Evolutionary conservation across 2,888 invertebrate species (phyloP).

Genomic region (Drosophila borealis): DNA sequence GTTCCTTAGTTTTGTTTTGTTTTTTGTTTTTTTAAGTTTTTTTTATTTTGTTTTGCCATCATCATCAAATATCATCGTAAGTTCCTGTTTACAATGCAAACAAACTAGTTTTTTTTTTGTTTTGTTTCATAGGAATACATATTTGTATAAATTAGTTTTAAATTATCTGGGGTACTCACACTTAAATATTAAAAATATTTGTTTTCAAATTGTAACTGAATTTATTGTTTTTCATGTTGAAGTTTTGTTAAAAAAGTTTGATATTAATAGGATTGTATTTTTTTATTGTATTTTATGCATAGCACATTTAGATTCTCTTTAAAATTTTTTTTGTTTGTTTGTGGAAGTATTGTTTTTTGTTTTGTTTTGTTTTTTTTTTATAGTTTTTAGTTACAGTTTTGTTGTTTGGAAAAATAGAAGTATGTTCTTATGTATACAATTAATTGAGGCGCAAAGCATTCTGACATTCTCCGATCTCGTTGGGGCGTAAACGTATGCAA

Average conservation of each 20-base stretch:
- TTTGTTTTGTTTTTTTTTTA: conserved; percentile 13
- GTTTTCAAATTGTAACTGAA: conserved; percentile 23
- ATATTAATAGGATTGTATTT: conserved; percentile 23
- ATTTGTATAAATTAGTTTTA: conserved; percentile 56
- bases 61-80: conserved; percentile 25
- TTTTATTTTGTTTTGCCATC: conserved; percentile 9
- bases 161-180: conserved; percentile 55
- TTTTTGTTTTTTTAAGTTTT: background rate
- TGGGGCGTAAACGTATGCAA: conserved; percentile 59
- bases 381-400: conserved; percentile 52
- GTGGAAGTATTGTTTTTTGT: conserved; percentile 52
- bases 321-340: conserved; percentile 16
- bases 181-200: conserved; percentile 30
- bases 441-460: conserved; percentile 64
- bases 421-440: conserved; percentile 41
- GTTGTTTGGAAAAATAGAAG: conserved; percentile 71
- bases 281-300: conserved; percentile 29
- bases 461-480: conserved; percentile 60
- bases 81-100: conserved; percentile 48
- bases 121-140: conserved; percentile 62
- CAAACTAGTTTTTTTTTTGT: conserved; percentile 43
- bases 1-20: conserved; percentile 40
- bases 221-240: background rate
- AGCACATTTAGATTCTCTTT: conserved; percentile 23
- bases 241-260: conserved; percentile 17